Evolutionary conservation across 1,140 invertebrate species (phyloP).

Genomic region (Meloidogyne hapla): DNA sequence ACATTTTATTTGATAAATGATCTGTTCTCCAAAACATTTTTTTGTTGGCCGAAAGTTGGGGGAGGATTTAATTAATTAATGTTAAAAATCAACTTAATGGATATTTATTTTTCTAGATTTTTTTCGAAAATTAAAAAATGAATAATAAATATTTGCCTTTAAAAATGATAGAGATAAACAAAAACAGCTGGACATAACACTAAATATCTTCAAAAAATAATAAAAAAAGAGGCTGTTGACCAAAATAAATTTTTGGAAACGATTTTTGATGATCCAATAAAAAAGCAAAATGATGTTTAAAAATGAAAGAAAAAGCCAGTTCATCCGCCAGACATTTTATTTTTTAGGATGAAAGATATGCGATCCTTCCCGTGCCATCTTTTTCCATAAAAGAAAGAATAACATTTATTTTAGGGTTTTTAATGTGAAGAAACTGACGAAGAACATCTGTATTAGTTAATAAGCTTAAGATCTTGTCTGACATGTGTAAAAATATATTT

Average conservation of each 20-base stretch:
- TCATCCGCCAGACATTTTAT: neutral
- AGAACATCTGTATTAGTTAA: neutral
- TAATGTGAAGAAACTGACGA: neutral
- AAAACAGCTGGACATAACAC: neutral
- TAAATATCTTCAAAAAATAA: neutral
- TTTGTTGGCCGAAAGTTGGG: neutral
- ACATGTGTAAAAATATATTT: neutral
- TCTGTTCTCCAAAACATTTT: neutral
- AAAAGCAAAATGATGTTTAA: neutral
- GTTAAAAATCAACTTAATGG: no score
- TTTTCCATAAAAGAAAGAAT: constrained; percentile 4
- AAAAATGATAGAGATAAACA: neutral
- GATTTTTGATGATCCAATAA: constrained; percentile 3
- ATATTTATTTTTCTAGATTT: neutral
- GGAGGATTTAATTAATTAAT: neutral
- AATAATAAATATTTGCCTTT: neutral
- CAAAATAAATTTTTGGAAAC: neutral
- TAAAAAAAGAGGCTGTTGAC: neutral
- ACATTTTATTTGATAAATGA: constrained; percentile 1
- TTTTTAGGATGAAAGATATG: constrained; percentile 1
- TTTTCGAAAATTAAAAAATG: neutral
- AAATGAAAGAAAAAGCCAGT: neutral
- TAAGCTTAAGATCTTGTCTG: neutral
- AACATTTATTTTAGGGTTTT: neutral
- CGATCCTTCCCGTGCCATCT: neutral